Percentiles rank a stretch among this genome's conserved stretches.
These are phyloP conservation scores for Poecilia latipinna DNA, from an alignment of 2,113 vertebrate species.

Conservation along the genomic window DNA sequence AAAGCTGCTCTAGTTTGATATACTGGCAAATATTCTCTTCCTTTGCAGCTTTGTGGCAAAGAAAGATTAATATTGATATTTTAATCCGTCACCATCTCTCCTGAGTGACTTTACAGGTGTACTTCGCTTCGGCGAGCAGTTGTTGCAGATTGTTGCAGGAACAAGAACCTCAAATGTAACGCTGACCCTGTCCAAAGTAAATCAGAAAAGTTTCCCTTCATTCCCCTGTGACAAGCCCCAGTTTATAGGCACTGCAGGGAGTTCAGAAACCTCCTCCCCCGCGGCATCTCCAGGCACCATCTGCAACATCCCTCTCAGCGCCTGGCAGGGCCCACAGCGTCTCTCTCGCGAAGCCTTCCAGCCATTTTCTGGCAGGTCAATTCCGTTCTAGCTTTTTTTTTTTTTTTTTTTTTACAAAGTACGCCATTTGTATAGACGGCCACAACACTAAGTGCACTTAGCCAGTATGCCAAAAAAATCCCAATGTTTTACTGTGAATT, in stretches of 20 bases:
- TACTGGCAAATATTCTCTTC: neutral
- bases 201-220: conserved; percentile 23
- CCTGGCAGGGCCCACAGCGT: conserved; percentile 39
- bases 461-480: too few relatives aligned
- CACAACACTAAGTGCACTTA: neutral
- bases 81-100: neutral
- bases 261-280: conserved; percentile 35
- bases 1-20: conserved; percentile 13
- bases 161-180: conserved; percentile 16
- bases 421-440: too few relatives aligned
- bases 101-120: neutral
- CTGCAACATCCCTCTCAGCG: conserved; percentile 53
- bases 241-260: conserved; percentile 45
- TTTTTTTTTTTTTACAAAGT: too few relatives aligned
- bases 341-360: conserved; percentile 37
- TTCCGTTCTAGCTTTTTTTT: conserved; percentile 22
- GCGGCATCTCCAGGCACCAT: conserved; percentile 55
- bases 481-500: neutral
- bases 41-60: conserved; percentile 1
- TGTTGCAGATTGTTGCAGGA: neutral
- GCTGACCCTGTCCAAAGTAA: conserved; percentile 43
- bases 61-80: neutral
- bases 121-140: neutral
- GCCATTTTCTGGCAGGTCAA: conserved; percentile 47
- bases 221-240: conserved; percentile 46